Percentiles rank a stretch among this genome's conserved stretches.
Evolutionary conservation across 2,113 vertebrate species (phyloP).

Genomic region (Corynorhinus townsendii): DNA sequence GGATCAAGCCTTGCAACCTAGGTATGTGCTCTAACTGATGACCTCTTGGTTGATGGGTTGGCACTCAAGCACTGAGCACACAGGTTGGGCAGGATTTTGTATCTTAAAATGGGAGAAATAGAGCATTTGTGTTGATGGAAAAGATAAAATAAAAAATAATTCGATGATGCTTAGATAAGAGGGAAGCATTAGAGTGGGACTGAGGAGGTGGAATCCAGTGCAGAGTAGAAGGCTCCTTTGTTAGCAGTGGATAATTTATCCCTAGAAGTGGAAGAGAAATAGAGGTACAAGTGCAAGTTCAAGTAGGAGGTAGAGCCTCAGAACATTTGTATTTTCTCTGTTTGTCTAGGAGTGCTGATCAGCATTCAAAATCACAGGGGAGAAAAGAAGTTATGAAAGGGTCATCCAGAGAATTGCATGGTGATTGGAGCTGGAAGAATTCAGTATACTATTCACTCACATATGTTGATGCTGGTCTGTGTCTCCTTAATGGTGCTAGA

Average conservation of each 20-base stretch:
- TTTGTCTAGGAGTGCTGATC: not conserved
- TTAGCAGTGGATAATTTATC: not conserved
- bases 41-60: too few species aligned
- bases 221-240: not conserved
- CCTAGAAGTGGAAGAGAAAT: not conserved
- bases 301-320: not conserved
- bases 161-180: not conserved
- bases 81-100: not conserved
- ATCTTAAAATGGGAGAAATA: not conserved
- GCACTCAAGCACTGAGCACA: too few species aligned
- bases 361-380: not conserved
- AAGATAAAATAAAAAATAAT: not conserved
- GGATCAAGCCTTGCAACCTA: too few species aligned
- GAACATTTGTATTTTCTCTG: not conserved
- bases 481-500: not conserved
- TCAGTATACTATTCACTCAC: not conserved
- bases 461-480: not conserved
- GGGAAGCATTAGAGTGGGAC: not conserved
- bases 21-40: too few species aligned
- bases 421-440: not conserved
- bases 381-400: not conserved
- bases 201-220: not conserved
- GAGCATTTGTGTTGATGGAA: not conserved
- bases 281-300: not conserved
- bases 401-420: not conserved